Conservation (phyloP, 2,113 vertebrate genomes). For the Caranx melampygus region DNA sequence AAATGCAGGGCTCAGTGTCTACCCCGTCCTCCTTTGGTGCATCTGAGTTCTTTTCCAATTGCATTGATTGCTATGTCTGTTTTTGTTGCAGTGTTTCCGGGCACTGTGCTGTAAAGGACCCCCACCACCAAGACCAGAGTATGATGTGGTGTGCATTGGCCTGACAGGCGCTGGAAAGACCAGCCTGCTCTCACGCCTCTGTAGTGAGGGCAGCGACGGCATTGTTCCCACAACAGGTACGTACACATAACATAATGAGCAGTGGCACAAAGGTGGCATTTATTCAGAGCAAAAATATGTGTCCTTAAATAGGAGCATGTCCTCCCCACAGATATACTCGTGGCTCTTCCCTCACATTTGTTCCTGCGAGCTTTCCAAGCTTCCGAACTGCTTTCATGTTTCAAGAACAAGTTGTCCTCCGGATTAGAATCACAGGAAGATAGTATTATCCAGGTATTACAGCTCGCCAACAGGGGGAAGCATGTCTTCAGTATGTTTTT, state of each 20-base stretch:
- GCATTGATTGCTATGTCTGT: conserved; percentile 13
- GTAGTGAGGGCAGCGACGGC: conserved; percentile 90
- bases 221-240: conserved; percentile 96
- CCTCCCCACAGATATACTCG: neutral
- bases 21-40: too few relatives aligned
- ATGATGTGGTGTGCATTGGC: conserved; percentile 98
- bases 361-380: conserved; percentile 24
- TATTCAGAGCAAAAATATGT: neutral
- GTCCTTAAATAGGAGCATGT: neutral
- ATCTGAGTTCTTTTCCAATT: neutral
- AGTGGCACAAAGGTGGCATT: neutral
- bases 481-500: conserved; percentile 39
- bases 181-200: conserved; percentile 93
- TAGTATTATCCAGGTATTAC: conserved; percentile 27
- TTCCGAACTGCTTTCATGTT: conserved; percentile 13
- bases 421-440: conserved; percentile 30
- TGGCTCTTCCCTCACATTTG: neutral
- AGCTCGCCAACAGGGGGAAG: conserved; percentile 37
- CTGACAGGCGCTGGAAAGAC: conserved; percentile 96
- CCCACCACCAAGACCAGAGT: conserved; percentile 93
- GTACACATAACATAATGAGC: neutral
- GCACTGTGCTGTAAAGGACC: conserved; percentile 98
- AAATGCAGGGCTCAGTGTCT: neutral
- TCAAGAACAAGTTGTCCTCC: conserved; percentile 49
- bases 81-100: conserved; percentile 92